Evolutionary conservation across 1,140 invertebrate species (phyloP), one percentile per base, ranked within the genome.

Genomic region (Atta cephalotes): DNA sequence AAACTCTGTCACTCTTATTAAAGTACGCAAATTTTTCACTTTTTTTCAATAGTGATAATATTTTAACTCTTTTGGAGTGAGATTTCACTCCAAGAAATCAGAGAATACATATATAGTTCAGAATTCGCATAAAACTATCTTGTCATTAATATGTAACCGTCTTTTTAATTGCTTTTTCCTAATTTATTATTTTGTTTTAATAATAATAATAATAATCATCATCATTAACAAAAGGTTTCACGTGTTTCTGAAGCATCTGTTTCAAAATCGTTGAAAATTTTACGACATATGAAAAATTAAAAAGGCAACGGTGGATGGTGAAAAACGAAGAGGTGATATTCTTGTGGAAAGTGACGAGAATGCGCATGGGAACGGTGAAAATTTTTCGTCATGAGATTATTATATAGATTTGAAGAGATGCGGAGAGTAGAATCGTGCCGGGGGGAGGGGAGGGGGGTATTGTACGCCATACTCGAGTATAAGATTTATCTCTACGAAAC

Each of bases 401-500:
- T 87, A 85, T 65, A 58, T 76, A 81, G 18, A 31, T 74, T 79
- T 51, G 66, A 45, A 49, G 53, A 56, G 35, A 66, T 45, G 51
- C 51, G 31, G 35, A 21, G 35, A 14, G 14, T 14, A 35, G 45
- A 45, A 65, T 16, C 21, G 31, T 60, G 53, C 21, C 16, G 16
- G 31, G 0, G 4, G 3, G 31, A 4, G 31, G 0, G 31, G 21
- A 31, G 1, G 18, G n/a, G 49, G 2, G 9, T 51, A 63, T 70
- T 72, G 25, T 62, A 49, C 39, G 56, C 31, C 66, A 49, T 18
- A 68, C 21, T 60, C 25, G 68, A 62, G 74, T 10, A 35, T 58
- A 81, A 86, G 85, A 90, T 90, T 90, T 90, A 90, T 90, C 85
- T 70, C 70, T 31, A 66, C 71, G 49, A 86, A 90, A 87, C 85